Conservation (phyloP, 2,797 vertebrate species). For the Chiloscyllium punctatum region DNA sequence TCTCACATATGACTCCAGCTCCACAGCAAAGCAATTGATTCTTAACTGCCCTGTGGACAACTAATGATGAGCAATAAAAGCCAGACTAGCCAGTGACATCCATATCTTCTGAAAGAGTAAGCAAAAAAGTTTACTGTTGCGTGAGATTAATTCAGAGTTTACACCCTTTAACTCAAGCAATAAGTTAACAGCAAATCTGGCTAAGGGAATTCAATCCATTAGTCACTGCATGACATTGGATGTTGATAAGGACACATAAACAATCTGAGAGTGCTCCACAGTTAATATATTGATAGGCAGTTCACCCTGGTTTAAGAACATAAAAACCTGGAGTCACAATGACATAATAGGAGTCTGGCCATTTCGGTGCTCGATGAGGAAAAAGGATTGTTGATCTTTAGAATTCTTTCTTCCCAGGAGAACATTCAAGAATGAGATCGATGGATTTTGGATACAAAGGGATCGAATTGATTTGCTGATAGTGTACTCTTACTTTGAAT, state of each 20-base stretch:
- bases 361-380: neutral
- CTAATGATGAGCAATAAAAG: no score
- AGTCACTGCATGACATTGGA: neutral
- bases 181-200: neutral
- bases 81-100: no score
- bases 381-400: neutral
- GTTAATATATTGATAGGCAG: neutral
- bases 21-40: no score
- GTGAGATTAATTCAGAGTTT: neutral
- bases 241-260: neutral
- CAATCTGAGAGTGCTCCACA: neutral
- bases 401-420: neutral
- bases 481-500: neutral
- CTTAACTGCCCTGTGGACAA: no score
- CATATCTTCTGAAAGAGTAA: no score
- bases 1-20: no score
- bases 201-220: neutral
- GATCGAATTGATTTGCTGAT: neutral
- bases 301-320: neutral
- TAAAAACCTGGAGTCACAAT: neutral
- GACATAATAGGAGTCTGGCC: neutral
- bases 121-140: neutral
- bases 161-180: neutral
- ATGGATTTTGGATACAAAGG: neutral
- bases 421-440: neutral